These are phyloP conservation scores for Schizaphis graminum DNA, from an alignment of 2,888 invertebrate species.

Conservation along the genomic window DNA sequence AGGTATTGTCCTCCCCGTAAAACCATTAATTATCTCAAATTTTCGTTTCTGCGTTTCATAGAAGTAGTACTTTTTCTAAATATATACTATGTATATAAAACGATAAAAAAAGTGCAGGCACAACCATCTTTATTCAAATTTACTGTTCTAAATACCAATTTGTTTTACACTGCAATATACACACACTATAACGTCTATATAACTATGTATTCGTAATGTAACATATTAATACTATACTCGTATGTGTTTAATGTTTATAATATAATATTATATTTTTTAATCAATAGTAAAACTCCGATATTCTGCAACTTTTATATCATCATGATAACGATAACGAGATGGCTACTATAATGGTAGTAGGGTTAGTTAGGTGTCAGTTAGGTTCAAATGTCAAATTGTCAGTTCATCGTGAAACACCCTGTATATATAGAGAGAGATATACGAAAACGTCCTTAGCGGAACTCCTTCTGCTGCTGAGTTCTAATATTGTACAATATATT, in stretches of 20 bases:
- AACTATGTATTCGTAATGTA: not conserved
- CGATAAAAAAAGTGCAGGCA: not conserved
- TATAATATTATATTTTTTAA: not conserved
- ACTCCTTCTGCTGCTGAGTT: not conserved
- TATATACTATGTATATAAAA: accelerated
- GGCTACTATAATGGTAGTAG: no score
- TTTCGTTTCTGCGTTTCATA: not conserved
- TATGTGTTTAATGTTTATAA: no score
- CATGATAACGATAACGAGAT: no score
- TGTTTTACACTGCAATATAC: not conserved
- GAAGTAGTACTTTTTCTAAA: not conserved
- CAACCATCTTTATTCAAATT: not conserved
- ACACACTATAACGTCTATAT: not conserved
- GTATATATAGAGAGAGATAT: no score
- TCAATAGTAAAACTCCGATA: not conserved
- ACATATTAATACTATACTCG: not conserved
- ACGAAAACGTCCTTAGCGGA: not conserved
- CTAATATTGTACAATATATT: not conserved
- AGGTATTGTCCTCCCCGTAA: not conserved
- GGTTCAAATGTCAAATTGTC: no score
- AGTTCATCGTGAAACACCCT: no score
- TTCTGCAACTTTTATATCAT: not conserved
- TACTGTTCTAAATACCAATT: not conserved
- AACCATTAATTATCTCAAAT: not conserved
- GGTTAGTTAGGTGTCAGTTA: no score